Evolutionary conservation across 2,888 invertebrate genomes (phyloP).

Genomic region (Amblyteles armatorius): DNA sequence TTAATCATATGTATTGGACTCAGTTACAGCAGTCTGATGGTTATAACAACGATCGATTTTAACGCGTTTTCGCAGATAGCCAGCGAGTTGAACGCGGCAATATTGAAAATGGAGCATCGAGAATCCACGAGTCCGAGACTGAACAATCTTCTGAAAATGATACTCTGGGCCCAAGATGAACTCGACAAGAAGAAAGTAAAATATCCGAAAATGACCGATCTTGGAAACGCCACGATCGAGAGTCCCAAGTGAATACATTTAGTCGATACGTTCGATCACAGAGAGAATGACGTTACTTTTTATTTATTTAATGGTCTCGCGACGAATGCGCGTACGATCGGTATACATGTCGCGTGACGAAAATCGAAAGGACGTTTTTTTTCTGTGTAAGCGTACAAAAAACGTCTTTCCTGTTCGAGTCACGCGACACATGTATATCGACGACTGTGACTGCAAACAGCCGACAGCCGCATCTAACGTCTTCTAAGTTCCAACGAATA

Average conservation of each 20-base stretch:
- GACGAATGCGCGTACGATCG: slow-evolving; percentile 25
- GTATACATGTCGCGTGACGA: not conserved
- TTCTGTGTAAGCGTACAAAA: no score
- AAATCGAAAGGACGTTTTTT: slow-evolving; percentile 5
- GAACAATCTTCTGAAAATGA: slow-evolving; percentile 95
- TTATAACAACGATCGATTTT: slow-evolving; percentile 24
- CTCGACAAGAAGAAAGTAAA: slow-evolving; percentile 97
- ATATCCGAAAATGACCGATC: slow-evolving; percentile 97
- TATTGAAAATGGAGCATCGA: slow-evolving; percentile 96
- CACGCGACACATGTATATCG: not conserved
- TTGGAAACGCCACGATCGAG: slow-evolving; percentile 94
- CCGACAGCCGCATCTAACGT: slow-evolving; percentile 32
- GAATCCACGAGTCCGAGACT: slow-evolving; percentile 96
- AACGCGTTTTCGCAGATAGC: slow-evolving; percentile 89
- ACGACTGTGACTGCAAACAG: slow-evolving; percentile 6
- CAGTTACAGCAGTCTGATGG: not conserved
- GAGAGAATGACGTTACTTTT: slow-evolving; percentile 34
- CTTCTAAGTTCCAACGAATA: slow-evolving; percentile 38
- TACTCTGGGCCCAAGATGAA: slow-evolving; percentile 98
- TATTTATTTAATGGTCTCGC: slow-evolving; percentile 55
- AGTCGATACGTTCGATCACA: slow-evolving; percentile 45
- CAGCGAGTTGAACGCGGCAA: slow-evolving; percentile 98
- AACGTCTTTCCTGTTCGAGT: no score
- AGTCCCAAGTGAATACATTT: slow-evolving; percentile 86
- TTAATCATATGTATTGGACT: not conserved